Conservation (phyloP, 1,140 invertebrate species). For the Zaprionus tsacasi region DNA sequence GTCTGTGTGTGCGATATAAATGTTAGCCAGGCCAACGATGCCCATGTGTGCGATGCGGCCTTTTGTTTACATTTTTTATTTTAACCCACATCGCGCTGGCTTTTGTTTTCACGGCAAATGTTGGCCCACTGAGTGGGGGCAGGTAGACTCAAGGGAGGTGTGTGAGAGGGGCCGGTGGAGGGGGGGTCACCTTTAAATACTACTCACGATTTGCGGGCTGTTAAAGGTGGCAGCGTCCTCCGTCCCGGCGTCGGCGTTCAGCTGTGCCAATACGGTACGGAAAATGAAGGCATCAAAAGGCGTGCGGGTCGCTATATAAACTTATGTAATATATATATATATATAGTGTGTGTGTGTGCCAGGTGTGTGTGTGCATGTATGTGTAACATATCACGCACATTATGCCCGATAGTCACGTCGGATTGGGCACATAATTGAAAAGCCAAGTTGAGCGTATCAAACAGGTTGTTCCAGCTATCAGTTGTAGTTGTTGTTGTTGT, state of each 20-base stretch:
- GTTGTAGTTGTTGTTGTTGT: constrained; percentile 13
- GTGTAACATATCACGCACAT: constrained; percentile 63
- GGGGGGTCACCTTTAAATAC: constrained; percentile 65
- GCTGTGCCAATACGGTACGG: constrained; percentile 35
- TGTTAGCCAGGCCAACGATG: constrained; percentile 63
- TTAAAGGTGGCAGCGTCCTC: constrained; percentile 25
- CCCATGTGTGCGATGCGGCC: constrained; percentile 68
- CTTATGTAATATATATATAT: background rate
- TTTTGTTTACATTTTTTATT: constrained; percentile 80
- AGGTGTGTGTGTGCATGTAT: background rate
- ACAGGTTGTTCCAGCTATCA: constrained; percentile 57
- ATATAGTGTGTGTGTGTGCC: background rate
- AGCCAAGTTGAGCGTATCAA: constrained; percentile 73
- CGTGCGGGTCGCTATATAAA: constrained; percentile 38
- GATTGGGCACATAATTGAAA: constrained; percentile 75
- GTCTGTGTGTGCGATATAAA: constrained; percentile 47
- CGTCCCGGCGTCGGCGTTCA: constrained; percentile 4
- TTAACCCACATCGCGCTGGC: constrained; percentile 72
- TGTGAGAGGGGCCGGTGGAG: background rate
- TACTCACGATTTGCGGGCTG: constrained; percentile 42
- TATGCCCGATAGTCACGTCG: constrained; percentile 76
- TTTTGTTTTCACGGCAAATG: constrained; percentile 50
- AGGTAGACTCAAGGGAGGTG: background rate
- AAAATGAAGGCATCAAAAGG: constrained; percentile 68
- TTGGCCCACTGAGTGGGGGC: background rate